Evolutionary conservation across 2,797 vertebrate species (phyloP).

Genomic region (Apodemus agrarius): DNA sequence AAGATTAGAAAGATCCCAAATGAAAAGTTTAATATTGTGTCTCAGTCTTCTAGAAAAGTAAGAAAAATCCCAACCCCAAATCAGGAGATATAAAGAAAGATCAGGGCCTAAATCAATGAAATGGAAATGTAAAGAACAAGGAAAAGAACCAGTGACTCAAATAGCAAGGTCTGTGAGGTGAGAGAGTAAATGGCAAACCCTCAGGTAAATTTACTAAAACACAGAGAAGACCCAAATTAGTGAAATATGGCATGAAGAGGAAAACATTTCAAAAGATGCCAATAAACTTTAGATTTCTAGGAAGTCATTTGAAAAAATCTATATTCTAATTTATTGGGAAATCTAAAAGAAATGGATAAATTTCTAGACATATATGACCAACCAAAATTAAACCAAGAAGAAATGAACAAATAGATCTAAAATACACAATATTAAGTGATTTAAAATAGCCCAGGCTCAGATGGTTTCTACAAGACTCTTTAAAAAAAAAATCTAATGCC

Average conservation of each 20-base stretch:
- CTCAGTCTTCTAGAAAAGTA: background rate
- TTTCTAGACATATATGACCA: background rate
- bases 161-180: background rate
- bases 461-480: background rate
- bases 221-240: background rate
- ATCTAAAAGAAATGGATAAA: background rate
- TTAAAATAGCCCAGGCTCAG: background rate
- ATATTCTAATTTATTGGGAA: background rate
- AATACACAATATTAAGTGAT: background rate
- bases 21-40: background rate
- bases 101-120: background rate
- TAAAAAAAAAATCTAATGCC: background rate
- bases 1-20: background rate
- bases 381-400: background rate
- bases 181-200: background rate
- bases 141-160: background rate
- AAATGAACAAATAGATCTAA: background rate
- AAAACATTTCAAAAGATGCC: background rate
- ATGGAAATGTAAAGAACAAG: background rate
- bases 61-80: background rate
- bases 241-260: background rate
- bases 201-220: background rate
- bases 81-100: background rate
- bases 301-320: background rate
- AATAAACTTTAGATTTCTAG: too few relatives aligned